Evolutionary conservation across 2,797 vertebrate species (phyloP).

Genomic region (Echeneis naucrates): DNA sequence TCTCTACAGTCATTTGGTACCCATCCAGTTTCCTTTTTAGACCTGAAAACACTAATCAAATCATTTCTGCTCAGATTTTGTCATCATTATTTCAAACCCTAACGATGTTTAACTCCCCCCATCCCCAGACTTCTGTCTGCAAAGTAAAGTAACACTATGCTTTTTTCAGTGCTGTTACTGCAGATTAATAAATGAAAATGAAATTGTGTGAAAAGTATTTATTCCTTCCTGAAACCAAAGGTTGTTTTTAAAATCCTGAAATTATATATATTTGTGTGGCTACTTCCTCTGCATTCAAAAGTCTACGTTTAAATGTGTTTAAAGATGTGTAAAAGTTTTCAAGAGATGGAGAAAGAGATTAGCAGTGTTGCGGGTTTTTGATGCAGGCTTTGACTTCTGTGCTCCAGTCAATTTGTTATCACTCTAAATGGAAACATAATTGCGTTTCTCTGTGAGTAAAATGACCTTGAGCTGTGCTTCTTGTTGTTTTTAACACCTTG

Average conservation of each 20-base stretch:
- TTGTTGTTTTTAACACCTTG: conserved; percentile 50
- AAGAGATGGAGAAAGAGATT: conserved; percentile 78
- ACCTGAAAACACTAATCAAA: conserved; percentile 98
- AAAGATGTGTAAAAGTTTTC: conserved; percentile 55
- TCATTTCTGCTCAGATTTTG: conserved; percentile 93
- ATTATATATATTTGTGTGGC: conserved; percentile 84
- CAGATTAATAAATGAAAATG: conserved; percentile 87
- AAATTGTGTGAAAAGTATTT: conserved; percentile 57
- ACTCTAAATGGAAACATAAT: conserved; percentile 89
- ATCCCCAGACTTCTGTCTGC: conserved; percentile 76
- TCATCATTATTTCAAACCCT: conserved; percentile 93
- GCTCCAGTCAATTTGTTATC: conserved; percentile 88
- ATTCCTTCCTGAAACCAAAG: conserved; percentile 6
- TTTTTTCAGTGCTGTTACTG: conserved; percentile 83
- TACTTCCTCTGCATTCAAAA: conserved; percentile 65
- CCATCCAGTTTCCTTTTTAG: conserved; percentile 95
- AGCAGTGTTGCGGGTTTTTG: conserved; percentile 80
- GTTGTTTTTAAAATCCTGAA: conserved; percentile 60
- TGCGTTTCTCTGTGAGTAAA: conserved; percentile 84
- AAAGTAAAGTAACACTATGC: conserved; percentile 71
- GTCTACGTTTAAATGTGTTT: conserved; percentile 9
- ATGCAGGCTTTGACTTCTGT: conserved; percentile 83
- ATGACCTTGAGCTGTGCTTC: conserved; percentile 72
- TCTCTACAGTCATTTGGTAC: conserved; percentile 91
- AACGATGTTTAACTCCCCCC: conserved; percentile 88